Evolutionary conservation across 2,888 invertebrate species (phyloP).

Genomic region (Megamerina dolium): DNA sequence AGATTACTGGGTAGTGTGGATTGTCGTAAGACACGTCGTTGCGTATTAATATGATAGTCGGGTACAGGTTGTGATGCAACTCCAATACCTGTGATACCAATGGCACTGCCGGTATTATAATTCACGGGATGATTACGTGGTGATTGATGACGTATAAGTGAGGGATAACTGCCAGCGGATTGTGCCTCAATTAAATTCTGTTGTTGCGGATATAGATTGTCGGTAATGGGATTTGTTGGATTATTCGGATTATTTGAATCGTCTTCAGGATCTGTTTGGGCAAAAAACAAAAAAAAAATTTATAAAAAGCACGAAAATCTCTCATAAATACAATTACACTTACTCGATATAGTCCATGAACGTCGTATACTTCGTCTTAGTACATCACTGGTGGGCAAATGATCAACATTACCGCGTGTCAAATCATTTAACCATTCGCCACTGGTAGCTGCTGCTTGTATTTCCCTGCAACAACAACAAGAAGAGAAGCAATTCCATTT

Average conservation of each 20-base stretch:
- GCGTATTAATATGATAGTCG: constrained; percentile 36
- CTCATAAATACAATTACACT: too few species aligned
- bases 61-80: constrained; percentile 18
- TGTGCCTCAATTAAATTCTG: constrained; percentile 57
- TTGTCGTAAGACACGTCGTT: constrained; percentile 43
- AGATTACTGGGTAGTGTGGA: constrained; percentile 46
- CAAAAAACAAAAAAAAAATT: background rate
- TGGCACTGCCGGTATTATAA: constrained; percentile 37
- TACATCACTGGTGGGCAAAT: constrained; percentile 57
- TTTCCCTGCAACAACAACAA: constrained; percentile 62
- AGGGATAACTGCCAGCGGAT: constrained; percentile 42
- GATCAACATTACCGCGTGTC: constrained; percentile 51
- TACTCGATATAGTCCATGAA: constrained; percentile 69
- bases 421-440: constrained; percentile 66
- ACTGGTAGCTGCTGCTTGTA: constrained; percentile 53
- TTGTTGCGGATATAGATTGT: constrained; percentile 51
- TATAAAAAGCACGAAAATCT: background rate
- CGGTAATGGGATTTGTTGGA: constrained; percentile 43
- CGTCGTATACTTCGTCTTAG: constrained; percentile 62
- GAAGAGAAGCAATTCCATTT: constrained; percentile 40
- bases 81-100: constrained; percentile 31
- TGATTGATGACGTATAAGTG: constrained; percentile 35
- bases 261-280: constrained; percentile 41
- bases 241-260: constrained; percentile 40
- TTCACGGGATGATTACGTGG: constrained; percentile 26